Base-by-base conservation (phyloP, 2,888 invertebrate species). In the Apoda limacodes region DNA sequence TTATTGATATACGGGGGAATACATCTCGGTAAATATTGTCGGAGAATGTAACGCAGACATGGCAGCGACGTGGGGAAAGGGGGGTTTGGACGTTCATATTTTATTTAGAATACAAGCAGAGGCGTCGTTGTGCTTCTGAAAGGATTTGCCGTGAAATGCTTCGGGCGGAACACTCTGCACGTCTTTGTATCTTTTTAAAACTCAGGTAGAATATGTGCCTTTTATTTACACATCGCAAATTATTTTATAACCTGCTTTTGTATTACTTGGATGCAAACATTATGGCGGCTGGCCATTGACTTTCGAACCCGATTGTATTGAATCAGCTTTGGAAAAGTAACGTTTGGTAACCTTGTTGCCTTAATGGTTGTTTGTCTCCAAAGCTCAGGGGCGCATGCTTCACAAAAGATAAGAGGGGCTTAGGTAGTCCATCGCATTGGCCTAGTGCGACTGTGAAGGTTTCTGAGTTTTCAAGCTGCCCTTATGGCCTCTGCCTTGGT, bases 21-120 rank as follows among this genome's bases (percentile, higher is more conserved):
- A 35, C 34, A 32, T 33, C 34, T 34, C 32, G 24, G 34, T 42
- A 38, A 45, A 45, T 42, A 43, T 39, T 38, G 34, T 34, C 39
- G 7, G 17, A 32, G 36, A 34, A 40, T 39, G 32, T 36, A 40
- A 42, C 37, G 42, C 38, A 38, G 37, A 31, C 32, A 28, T 28
- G 30, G 30, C 22, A 35, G 38, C 36, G 41, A 21, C 12, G 13
- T n/a, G 24, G 26, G 22, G 29, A 11, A 29, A 10, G 19, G 31
- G 31, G 9, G 17, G 15, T 13, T 14, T 32, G 32, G 44, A 47
- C 39, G 40, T 39, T 45, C 43, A 52, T 59, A 52, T 55, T 55
- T 56, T 55, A 59, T 58, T 58, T 55, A 58, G 42, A 46, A 43
- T 22, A 28, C 28, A 34, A 39, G 36, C 17, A 17, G 17, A 6